Evolutionary conservation across 1,140 invertebrate species (phyloP).

Genomic region (Drosophila willistoni): DNA sequence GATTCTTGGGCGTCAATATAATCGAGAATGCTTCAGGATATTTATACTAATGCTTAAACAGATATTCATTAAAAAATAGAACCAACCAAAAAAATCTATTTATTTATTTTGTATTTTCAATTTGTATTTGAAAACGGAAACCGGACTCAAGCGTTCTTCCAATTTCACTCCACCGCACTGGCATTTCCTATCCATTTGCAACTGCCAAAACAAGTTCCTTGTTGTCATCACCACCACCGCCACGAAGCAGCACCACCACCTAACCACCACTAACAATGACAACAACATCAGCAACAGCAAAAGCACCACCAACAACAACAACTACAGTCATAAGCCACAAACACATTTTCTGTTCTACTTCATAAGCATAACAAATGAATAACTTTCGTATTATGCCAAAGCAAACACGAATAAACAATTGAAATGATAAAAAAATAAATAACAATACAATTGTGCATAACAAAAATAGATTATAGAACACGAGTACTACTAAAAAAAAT

Average conservation of each 20-base stretch:
- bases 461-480: slow-evolving; percentile 37
- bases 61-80: slow-evolving; percentile 3
- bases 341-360: slow-evolving; percentile 58
- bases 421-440: slow-evolving; percentile 32
- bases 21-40: background rate
- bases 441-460: slow-evolving; percentile 62
- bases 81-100: background rate
- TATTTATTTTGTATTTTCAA: background rate
- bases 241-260: background rate
- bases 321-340: slow-evolving; percentile 38
- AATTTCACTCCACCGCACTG: slow-evolving; percentile 42
- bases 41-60: slow-evolving; percentile 2
- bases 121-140: slow-evolving; percentile 41
- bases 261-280: slow-evolving; percentile 10
- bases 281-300: slow-evolving; percentile 14
- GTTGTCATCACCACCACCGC: slow-evolving; percentile 25
- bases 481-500: slow-evolving; percentile 46
- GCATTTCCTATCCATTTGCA: slow-evolving; percentile 33
- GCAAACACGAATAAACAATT: slow-evolving; percentile 24
- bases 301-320: slow-evolving; percentile 16
- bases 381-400: slow-evolving; percentile 59
- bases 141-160: slow-evolving; percentile 41
- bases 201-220: slow-evolving; percentile 52
- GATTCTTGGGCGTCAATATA: slow-evolving; percentile 1
- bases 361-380: slow-evolving; percentile 79